Evolutionary conservation across 2,888 invertebrate genomes (phyloP), one percentile per base, ranked within the genome.

Genomic region (Caenorhabditis afra): DNA sequence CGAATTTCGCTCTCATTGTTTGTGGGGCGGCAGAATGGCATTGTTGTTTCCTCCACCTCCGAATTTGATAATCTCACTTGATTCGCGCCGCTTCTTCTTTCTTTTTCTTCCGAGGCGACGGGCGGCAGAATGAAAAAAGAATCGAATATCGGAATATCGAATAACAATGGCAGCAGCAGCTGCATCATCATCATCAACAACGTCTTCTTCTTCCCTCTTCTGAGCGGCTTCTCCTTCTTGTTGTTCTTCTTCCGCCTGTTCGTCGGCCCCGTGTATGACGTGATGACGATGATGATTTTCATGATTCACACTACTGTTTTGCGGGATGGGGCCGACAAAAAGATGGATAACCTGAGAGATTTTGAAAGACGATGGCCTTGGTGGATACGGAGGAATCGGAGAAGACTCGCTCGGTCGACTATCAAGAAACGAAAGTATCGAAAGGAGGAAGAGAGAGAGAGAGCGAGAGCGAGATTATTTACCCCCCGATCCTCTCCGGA

Each of bases 71-170:
- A 62, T 62, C 62, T 62, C 49, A 45, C 45, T 61, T 61, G 58
- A 58, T 45, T 41, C 1, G 44, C 22, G 4, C 8, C 1, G 22
- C 23, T 23, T 44, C 45, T 45, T 16, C 39, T 20, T 22, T 45
- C n/a, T 22, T 47, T 61, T 20, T 49, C 39, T 37, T 37, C 45
- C 11, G n/a, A 37, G 41, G 12, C n/a, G 18, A 3, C 20, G 29
- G 22, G 37, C 57, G 41, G 57, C 22, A 37, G 16, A 20, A 57
- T 62, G 58, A 58, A 58, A 58, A 67, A 67, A 67, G 58, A 67
- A 67, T 67, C 67, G 67, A 67, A 67, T 67, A 67, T 67, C 67
- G 67, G 67, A 67, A 67, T 67, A 67, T 67, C 67, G 67, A 67
- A 67, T 67, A 67, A 58, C 67, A 61, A 53, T 70, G 70, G 66